A percentile compares a stretch with the other conserved stretches of the same genome.
phyloP scores from a whole-genome alignment of 2,113 vertebrate genomes.

The Naja naja region DNA sequence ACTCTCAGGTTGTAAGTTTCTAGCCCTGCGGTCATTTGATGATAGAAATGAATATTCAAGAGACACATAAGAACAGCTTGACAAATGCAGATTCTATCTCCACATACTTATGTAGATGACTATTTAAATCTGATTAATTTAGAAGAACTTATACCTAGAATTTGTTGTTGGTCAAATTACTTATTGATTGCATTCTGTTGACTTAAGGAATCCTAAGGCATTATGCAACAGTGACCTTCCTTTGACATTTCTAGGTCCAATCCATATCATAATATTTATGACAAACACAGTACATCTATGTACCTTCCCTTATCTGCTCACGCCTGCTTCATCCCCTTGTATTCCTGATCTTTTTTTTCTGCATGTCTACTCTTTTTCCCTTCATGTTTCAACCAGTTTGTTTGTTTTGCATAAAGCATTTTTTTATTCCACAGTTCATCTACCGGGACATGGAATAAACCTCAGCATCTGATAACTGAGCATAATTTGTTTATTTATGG shows the following conservation, averaged over 20 bases:
- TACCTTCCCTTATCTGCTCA: background rate
- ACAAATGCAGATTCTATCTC: background rate
- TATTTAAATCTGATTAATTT: background rate
- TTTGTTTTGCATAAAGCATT: background rate
- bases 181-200: background rate
- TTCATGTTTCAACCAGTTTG: background rate
- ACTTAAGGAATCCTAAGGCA: background rate
- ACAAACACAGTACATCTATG: background rate
- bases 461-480: background rate
- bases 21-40: background rate
- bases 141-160: background rate
- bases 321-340: background rate
- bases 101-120: background rate
- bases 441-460: background rate
- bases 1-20: background rate
- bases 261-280: background rate
- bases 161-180: background rate
- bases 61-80: background rate
- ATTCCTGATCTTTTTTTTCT: background rate
- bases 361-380: background rate
- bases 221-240: background rate
- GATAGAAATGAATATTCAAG: background rate
- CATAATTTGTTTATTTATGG: background rate
- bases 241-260: background rate
- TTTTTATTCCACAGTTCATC: background rate